Base-by-base conservation (phyloP, 2,888 invertebrate species). In the Phania funesta region DNA sequence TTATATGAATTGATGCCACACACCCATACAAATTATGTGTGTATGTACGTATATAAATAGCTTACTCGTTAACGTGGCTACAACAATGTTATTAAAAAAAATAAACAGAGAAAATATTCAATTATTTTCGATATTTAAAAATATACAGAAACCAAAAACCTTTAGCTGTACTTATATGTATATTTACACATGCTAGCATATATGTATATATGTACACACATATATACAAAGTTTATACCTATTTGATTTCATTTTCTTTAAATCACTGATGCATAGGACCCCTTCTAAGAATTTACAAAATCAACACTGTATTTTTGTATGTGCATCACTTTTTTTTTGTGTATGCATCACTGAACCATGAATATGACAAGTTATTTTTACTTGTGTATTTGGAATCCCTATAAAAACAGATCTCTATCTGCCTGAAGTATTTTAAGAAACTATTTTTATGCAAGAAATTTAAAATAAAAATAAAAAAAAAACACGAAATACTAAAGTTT, bases 201-300 rank as follows among this genome's bases (percentile, higher is more conserved):
- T 26, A 26, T 26, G 26, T 6, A 38, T 13, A n/a, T 4, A 44
- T 44, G 1, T 44, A 35, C 9, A 5, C 6, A 41, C n/a, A 16
- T 18, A 20, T 8, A 32, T 11, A 32, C 41, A 18, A 7, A 22
- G 13, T 24, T 48, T 29, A 13, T n/a, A n/a, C 38, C 7, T 18
- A 44, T 54, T 41, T 50, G n/a, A 50, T 62, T 76, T 56, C 38
- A 24, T 38, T 68, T 76, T 68, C 50, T 68, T 68, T 22, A 50
- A 79, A 65, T 80, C 87, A 84, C 79, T 85, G 87, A 87, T 85
- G 87, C 88, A 86, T 86, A 84, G 85, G 88, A 88, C 88, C 88
- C 87, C 88, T 87, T 85, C 88, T 84, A 88, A 88, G 88, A 88
- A 88, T 84, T 80, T 35, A 71, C 62, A 65, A 73, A 62, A 74